phyloP scores from a whole-genome alignment of 2,113 vertebrate genomes.

The Ictalurus punctatus region DNA sequence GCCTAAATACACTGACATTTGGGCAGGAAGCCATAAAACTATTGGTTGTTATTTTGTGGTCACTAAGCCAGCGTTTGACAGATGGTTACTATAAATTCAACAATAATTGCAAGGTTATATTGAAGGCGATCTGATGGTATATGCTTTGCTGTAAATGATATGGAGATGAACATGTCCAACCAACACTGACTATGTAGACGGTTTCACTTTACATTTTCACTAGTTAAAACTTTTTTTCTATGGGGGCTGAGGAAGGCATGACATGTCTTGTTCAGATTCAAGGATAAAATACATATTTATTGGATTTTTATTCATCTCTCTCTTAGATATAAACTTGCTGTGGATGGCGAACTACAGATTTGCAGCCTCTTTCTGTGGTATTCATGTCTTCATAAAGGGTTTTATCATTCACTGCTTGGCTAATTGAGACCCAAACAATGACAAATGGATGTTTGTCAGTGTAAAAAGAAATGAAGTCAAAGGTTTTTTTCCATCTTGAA shows the following conservation, averaged over 20 bases:
- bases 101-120: slow-evolving; percentile 8
- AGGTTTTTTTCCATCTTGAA: slow-evolving; percentile 62
- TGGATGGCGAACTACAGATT: slow-evolving; percentile 19
- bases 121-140: background rate
- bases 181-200: background rate
- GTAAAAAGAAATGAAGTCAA: slow-evolving; percentile 54
- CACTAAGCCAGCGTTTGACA: background rate
- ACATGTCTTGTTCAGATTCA: background rate
- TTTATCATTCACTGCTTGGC: slow-evolving; percentile 53
- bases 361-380: slow-evolving; percentile 38
- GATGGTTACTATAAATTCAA: slow-evolving; percentile 32
- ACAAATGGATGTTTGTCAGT: slow-evolving; percentile 64
- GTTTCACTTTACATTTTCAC: background rate
- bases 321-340: slow-evolving; percentile 15
- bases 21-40: slow-evolving; percentile 10
- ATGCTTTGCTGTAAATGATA: slow-evolving; percentile 14
- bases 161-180: slow-evolving; percentile 10
- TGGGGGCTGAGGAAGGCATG: background rate
- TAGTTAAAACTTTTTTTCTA: slow-evolving; percentile 9
- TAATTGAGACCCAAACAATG: slow-evolving; percentile 58
- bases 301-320: slow-evolving; percentile 9
- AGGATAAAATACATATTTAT: slow-evolving; percentile 22
- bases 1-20: slow-evolving; percentile 2
- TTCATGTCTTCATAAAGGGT: slow-evolving; percentile 45
- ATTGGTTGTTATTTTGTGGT: slow-evolving; percentile 38